These are phyloP conservation scores for Thunnus maccoyii DNA, from an alignment of 2,113 vertebrate species.

Conservation along the genomic window DNA sequence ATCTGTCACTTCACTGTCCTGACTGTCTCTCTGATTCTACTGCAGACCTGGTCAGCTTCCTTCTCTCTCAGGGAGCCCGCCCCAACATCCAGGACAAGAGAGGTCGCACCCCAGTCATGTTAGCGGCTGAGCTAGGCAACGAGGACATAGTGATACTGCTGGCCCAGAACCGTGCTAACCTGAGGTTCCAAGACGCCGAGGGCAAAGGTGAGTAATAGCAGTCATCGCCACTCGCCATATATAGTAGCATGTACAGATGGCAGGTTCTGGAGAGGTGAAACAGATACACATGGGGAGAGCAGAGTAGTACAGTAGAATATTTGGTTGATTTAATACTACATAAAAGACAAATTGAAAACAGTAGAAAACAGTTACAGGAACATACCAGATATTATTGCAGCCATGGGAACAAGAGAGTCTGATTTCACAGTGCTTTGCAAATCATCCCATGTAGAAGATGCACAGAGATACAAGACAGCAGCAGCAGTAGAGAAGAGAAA, in stretches of 20 bases:
- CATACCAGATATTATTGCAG: background rate
- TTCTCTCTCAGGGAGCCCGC: constrained; percentile 87
- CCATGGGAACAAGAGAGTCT: background rate
- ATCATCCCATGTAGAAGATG: background rate
- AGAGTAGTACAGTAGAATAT: background rate
- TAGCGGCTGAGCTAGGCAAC: constrained; percentile 90
- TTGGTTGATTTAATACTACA: background rate
- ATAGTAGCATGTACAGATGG: background rate
- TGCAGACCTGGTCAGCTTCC: constrained; percentile 88
- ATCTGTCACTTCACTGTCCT: background rate
- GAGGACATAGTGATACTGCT: constrained; percentile 86
- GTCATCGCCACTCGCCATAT: background rate
- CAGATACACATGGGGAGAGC: background rate
- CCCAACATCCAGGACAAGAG: constrained; percentile 88
- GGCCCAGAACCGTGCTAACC: constrained; percentile 85
- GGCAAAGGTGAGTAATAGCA: constrained; percentile 88
- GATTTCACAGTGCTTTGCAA: background rate
- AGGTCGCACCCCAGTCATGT: constrained; percentile 90
- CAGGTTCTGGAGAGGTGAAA: background rate
- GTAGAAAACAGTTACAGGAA: background rate
- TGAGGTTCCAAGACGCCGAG: constrained; percentile 88
- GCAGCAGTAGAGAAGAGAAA: background rate
- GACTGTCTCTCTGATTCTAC: background rate
- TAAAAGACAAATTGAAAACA: too few species aligned
- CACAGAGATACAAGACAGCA: background rate